Evolutionary conservation across 1,140 invertebrate species (phyloP).

Genomic region (Helicoverpa armigera): DNA sequence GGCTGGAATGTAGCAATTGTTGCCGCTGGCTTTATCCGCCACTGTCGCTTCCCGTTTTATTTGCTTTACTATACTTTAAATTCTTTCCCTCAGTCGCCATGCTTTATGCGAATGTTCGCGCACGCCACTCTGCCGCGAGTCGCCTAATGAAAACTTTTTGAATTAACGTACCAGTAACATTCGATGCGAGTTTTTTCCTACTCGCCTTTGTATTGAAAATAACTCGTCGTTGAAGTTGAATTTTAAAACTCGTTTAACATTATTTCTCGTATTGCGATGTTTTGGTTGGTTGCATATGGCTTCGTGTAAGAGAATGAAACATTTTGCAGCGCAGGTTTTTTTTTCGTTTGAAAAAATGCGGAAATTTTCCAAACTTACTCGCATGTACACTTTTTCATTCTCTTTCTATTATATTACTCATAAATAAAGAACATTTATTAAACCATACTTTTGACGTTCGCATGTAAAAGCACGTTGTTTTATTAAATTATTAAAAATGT

Average conservation of each 20-base stretch:
- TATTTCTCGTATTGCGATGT: slow-evolving; percentile 59
- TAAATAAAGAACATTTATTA: not conserved
- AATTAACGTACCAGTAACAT: slow-evolving; percentile 79
- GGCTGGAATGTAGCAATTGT: slow-evolving; percentile 82
- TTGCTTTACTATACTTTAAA: slow-evolving; percentile 78
- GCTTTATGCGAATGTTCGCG: slow-evolving; percentile 77
- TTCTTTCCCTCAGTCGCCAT: slow-evolving; percentile 76
- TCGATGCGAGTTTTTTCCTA: slow-evolving; percentile 72
- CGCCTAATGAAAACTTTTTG: slow-evolving; percentile 84
- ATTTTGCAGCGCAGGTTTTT: not conserved
- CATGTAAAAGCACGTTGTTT: too few relatives aligned
- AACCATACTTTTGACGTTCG: too few relatives aligned
- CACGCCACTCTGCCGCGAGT: slow-evolving; percentile 72
- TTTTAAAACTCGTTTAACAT: slow-evolving; percentile 67
- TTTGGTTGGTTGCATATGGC: slow-evolving; percentile 18
- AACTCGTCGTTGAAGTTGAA: slow-evolving; percentile 72
- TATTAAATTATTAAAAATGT: slow-evolving; percentile 45
- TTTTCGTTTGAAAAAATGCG: too few relatives aligned
- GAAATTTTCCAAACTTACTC: too few relatives aligned
- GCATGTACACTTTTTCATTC: too few relatives aligned
- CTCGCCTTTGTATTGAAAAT: slow-evolving; percentile 80
- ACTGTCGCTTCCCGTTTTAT: slow-evolving; percentile 73
- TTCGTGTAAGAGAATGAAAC: not conserved
- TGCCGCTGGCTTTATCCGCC: slow-evolving; percentile 72
- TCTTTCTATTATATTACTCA: too few relatives aligned